phyloP scores from a whole-genome alignment of 2,888 invertebrate genomes.

The Epirrita christyi region DNA sequence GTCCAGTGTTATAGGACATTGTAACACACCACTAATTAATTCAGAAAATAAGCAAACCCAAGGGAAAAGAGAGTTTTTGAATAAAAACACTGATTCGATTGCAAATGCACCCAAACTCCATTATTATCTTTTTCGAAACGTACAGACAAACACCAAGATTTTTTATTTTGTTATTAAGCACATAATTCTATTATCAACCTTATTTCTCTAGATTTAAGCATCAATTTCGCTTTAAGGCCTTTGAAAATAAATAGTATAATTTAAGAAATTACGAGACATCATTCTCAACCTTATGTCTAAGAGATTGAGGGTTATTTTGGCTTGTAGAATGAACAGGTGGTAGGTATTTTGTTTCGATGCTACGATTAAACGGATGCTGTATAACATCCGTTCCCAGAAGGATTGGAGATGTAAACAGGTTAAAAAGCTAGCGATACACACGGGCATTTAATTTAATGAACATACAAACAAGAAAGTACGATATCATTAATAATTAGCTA shows the following conservation, averaged over 20 bases:
- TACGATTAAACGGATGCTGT: slow-evolving; percentile 71
- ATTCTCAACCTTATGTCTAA: slow-evolving; percentile 20
- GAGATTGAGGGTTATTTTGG: slow-evolving; percentile 25
- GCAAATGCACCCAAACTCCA: slow-evolving; percentile 10
- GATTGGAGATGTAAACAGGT: slow-evolving; percentile 61
- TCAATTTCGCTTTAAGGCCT: slow-evolving; percentile 2
- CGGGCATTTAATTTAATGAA: slow-evolving; percentile 30
- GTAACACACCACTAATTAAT: too few species aligned
- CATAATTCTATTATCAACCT: slow-evolving; percentile 14
- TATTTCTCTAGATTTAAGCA: slow-evolving; percentile 12
- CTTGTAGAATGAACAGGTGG: slow-evolving; percentile 35
- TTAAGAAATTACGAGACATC: background rate
- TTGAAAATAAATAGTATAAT: slow-evolving; percentile 6
- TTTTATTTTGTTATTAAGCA: background rate
- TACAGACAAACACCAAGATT: background rate
- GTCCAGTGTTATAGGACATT: too few species aligned
- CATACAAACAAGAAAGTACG: background rate
- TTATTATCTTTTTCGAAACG: slow-evolving; percentile 21
- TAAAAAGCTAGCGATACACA: slow-evolving; percentile 46
- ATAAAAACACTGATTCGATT: slow-evolving; percentile 18
- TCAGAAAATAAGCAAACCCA: background rate
- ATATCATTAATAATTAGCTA: too few species aligned
- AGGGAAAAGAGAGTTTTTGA: background rate
- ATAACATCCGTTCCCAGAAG: slow-evolving; percentile 80
- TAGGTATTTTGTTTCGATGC: slow-evolving; percentile 49